Base-by-base conservation (phyloP, 2,797 vertebrate species). In the Danio albolineatus region DNA sequence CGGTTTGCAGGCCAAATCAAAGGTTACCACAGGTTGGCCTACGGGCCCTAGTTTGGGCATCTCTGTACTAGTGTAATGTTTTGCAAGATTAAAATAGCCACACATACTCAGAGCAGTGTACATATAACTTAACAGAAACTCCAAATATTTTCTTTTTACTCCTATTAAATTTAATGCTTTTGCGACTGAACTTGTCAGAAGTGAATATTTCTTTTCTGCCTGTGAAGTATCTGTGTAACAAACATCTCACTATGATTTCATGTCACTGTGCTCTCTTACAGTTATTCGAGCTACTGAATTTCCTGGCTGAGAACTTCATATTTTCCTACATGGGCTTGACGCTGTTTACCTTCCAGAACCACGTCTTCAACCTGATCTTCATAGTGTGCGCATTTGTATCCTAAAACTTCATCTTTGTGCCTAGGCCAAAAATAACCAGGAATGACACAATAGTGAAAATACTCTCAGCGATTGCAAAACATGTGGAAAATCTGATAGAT, bases 271-370 rank as follows among this genome's bases (percentile, higher is more conserved):
- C 36, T 83, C 46, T 71, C 76, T 71, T 94, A 88, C 89, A 99
- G 98, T 91, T 99, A 84, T 99, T 99, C 87, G 97, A 99, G 87
- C 93, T 99, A 82, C 94, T 99, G 87, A 97, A 99, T 91, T 99
- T 99, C 94, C 91, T 99, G 93, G 98, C 98, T 44, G 98, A 99
- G 93, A 99, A 99, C 91, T 99, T 99, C 92, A 99, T 99, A 89
- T 99, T 99, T 89, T 99, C 98, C 87, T 99, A 99, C 93, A 99
- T 99, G 98, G 98, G 97, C 36, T 91, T 99, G 85, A 93, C 97
- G 5, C 91, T 99, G 71, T 99, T 99, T 91, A 99, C 98, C 81
- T 99, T 98, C 92, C 96, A 98, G 93, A 98, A 92, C 90, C 98
- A 99, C 0, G 75, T 97, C 89, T 99, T 98, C 81, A 98, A 97